Evolutionary conservation across 2,113 vertebrate species (phyloP).

Genomic region (Gymnorhina tibicen): DNA sequence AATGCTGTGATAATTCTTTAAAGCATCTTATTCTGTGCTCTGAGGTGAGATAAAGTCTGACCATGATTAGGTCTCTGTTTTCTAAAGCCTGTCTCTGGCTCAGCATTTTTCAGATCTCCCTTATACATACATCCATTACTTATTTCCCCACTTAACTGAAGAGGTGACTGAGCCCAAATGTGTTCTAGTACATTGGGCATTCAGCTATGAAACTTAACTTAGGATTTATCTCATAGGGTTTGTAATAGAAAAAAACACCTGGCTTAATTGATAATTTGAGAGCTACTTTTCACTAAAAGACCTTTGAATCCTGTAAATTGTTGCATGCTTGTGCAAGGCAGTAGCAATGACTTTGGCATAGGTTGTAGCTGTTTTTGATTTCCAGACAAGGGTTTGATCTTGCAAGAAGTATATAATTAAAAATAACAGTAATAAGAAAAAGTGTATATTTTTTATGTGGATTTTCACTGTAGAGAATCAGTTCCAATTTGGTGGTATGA

Average conservation of each 20-base stretch:
- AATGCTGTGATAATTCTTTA: not conserved
- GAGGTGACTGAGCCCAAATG: not conserved
- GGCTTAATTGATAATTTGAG: not conserved
- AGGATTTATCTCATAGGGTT: not conserved
- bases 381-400: not conserved
- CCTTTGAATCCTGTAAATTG: not conserved
- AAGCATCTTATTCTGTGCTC: not conserved
- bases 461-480: not conserved
- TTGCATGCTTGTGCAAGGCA: fast-evolving
- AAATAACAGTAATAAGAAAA: not conserved
- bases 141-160: not conserved
- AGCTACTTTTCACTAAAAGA: not conserved
- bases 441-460: fast-evolving
- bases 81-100: not conserved
- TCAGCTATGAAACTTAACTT: not conserved
- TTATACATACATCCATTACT: not conserved
- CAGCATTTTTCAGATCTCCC: not conserved
- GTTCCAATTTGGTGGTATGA: not conserved
- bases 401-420: not conserved
- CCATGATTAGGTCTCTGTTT: not conserved
- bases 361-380: not conserved
- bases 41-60: not conserved
- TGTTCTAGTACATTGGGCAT: no score
- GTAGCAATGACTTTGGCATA: not conserved
- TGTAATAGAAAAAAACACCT: not conserved